Evolutionary conservation across 2,113 vertebrate genomes (phyloP).

Genomic region (Myanophis thanlyinensis): DNA sequence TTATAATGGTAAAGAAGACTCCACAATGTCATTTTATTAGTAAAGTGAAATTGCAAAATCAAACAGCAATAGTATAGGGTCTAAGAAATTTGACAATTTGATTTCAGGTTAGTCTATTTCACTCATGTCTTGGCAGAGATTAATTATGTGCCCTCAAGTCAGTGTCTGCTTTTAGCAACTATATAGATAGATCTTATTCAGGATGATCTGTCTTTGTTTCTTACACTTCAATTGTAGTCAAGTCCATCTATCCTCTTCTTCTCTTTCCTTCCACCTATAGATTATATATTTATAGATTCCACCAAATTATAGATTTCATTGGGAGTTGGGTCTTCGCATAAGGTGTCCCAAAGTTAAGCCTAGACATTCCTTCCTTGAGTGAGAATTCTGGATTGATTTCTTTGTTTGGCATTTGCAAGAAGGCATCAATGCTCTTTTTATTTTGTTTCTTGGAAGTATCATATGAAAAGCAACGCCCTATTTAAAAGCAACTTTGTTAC

Average conservation of each 20-base stretch:
- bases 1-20: not conserved
- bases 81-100: not conserved
- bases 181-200: not conserved
- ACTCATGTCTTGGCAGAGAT: not conserved
- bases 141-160: not conserved
- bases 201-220: not conserved
- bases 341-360: not conserved
- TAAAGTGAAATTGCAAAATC: not conserved
- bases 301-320: not conserved
- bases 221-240: not conserved
- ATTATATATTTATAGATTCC: no score
- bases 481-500: not conserved
- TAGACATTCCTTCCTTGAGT: not conserved
- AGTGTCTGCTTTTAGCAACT: not conserved
- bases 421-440: not conserved
- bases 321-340: not conserved
- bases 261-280: no score
- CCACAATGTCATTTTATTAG: not conserved
- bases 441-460: not conserved
- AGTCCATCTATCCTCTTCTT: not conserved
- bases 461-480: not conserved
- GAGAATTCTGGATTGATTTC: not conserved
- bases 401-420: not conserved
- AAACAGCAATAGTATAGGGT: not conserved
- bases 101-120: not conserved